Base-by-base conservation (phyloP, 2,797 vertebrate genomes). In the Eulemur coronatus region DNA sequence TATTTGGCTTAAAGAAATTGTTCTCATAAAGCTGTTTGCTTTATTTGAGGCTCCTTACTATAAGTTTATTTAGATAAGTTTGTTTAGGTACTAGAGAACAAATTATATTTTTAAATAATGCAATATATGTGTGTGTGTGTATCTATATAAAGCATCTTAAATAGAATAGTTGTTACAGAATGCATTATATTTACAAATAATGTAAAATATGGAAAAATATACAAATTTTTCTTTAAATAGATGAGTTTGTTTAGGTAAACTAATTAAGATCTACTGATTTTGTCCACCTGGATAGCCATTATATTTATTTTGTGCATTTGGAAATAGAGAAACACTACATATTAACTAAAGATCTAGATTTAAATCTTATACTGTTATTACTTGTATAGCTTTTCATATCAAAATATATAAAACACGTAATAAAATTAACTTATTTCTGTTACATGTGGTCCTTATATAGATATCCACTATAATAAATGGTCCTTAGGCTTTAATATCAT, bases 311-410 rank as follows among this genome's bases (percentile, higher is more conserved):
- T 90, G 18, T 90, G 43, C 35, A 67, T 70, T 65, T 73, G n/a
- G 20, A 67, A 46, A 82, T 85, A 81, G 52, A 78, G 43, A 79
- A 65, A 43, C 30, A 78, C 9, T 94, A 9, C 4, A 22, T 96
- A 88, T 63, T 93, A 91, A 91, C 24, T 38, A 89, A 52, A 84
- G 28, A 52, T 95, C 91, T 95, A 92, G 4, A 92, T 90, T 91
- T 96, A 76, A 93, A 52, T 89, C 50, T 84, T 87, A 79, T 73
- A 67, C 46, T 93, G 4, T 65, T 85, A 35, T 57, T 89, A 50
- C 22, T 78, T 93, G 7, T 63, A n/a, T 85, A 17, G 48, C 22
- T 93, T 91, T 97, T 92, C 43, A 93, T 97, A 26, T 94, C 22
- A 84, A 33, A 78, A 85, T 88, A 80, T 67, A 89, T 89, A 35